phyloP scores from a whole-genome alignment of 1,140 invertebrate genomes.

The Brachionus angularis region DNA sequence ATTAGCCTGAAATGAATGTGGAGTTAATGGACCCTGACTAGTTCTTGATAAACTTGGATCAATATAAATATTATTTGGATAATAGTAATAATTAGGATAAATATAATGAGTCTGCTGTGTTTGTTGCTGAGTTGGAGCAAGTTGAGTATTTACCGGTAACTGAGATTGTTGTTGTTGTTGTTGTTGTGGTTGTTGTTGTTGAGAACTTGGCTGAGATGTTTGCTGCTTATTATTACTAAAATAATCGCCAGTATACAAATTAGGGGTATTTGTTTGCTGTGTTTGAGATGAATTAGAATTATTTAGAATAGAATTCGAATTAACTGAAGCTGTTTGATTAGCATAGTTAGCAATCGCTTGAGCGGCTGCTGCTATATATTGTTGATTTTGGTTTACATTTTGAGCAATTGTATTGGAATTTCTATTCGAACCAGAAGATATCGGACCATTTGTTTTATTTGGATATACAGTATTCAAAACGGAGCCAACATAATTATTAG shows the following conservation, averaged over 20 bases:
- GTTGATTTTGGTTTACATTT: constrained; percentile 22
- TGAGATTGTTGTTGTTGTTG: no score
- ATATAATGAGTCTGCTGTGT: neutral
- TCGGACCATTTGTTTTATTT: neutral
- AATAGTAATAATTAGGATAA: constrained; percentile 30
- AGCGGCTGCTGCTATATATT: neutral
- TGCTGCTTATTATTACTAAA: no score
- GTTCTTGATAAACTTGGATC: neutral
- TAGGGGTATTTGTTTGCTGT: neutral
- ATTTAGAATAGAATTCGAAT: constrained; percentile 7
- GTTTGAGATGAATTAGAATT: neutral
- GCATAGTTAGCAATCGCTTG: constrained; percentile 8
- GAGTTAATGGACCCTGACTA: neutral
- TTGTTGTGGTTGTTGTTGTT: no score
- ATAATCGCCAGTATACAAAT: neutral
- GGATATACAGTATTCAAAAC: constrained; percentile 9
- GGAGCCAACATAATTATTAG: constrained; percentile 25
- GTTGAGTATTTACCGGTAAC: neutral
- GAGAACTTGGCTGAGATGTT: no score
- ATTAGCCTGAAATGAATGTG: neutral
- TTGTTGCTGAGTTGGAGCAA: neutral
- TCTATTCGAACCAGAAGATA: constrained; percentile 20
- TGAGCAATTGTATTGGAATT: constrained; percentile 22
- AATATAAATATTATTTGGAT: constrained; percentile 7
- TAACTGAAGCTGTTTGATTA: constrained; percentile 28